These are phyloP conservation scores for Erpetoichthys calabaricus DNA, from an alignment of 2,797 vertebrate species.

Conservation along the genomic window DNA sequence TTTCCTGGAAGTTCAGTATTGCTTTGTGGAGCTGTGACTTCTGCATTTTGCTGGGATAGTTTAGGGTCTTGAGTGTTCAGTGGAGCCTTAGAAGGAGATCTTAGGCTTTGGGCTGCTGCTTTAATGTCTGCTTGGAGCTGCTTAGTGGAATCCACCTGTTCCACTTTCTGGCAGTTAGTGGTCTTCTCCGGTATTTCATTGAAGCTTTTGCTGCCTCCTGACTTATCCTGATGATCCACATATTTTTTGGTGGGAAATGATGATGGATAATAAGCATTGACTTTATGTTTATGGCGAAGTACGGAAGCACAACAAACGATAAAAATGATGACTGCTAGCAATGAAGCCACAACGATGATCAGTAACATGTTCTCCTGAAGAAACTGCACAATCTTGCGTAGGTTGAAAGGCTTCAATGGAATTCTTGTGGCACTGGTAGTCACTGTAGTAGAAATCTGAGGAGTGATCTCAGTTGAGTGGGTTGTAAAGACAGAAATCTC, in stretches of 20 bases:
- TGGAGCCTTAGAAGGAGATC: slow-evolving; percentile 48
- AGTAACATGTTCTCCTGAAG: slow-evolving; percentile 75
- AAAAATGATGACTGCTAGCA: slow-evolving; percentile 78
- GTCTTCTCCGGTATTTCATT: slow-evolving; percentile 51
- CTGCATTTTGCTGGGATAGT: slow-evolving; percentile 15
- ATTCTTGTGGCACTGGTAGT: slow-evolving; percentile 58
- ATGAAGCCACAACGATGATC: slow-evolving; percentile 75
- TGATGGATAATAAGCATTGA: slow-evolving; percentile 76
- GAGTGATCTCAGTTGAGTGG: slow-evolving; percentile 30
- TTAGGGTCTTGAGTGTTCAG: slow-evolving; percentile 43
- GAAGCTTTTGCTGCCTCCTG: slow-evolving; percentile 38
- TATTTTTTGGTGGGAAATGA: slow-evolving; percentile 62
- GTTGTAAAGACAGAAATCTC: slow-evolving; percentile 52
- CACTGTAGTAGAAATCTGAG: slow-evolving; percentile 37
- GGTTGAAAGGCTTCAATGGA: slow-evolving; percentile 44
- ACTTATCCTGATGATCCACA: slow-evolving; percentile 53
- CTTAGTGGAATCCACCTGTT: slow-evolving; percentile 48
- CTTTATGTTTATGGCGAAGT: slow-evolving; percentile 80
- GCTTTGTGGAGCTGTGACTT: background rate
- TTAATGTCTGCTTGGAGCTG: slow-evolving; percentile 65
- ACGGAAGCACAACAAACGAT: slow-evolving; percentile 76
- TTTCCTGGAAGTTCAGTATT: accelerated
- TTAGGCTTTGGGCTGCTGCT: slow-evolving; percentile 65
- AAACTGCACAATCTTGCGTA: slow-evolving; percentile 75
- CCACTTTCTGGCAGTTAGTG: slow-evolving; percentile 21